These are phyloP conservation scores for Tangara arthus DNA, from an alignment of 2,797 vertebrate species.

Conservation along the genomic window DNA sequence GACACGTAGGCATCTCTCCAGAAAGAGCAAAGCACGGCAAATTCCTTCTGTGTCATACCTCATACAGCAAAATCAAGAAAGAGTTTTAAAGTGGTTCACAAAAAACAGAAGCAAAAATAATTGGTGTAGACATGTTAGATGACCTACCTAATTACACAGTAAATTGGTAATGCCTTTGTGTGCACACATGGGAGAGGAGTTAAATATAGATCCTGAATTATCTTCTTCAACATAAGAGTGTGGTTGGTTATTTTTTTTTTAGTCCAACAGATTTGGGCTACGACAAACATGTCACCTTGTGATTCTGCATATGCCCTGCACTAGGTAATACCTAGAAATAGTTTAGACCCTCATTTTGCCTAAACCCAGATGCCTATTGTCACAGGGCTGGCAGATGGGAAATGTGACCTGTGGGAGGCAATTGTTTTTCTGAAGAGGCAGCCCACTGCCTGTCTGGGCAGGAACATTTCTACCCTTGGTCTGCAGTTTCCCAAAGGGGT, in stretches of 20 bases:
- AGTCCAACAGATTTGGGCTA: not conserved
- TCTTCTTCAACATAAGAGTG: not conserved
- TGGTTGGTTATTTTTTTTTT: not conserved
- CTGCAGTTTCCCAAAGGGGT: not conserved
- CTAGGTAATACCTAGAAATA: not conserved
- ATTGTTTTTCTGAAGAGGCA: not conserved
- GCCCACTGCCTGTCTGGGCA: not conserved
- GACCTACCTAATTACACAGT: not conserved
- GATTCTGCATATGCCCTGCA: accelerated
- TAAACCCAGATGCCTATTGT: not conserved
- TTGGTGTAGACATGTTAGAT: not conserved
- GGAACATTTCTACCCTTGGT: not conserved
- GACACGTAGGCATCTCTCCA: not conserved
- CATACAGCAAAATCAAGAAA: not conserved
- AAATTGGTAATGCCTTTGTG: not conserved
- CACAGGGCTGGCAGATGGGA: not conserved
- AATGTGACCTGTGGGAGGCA: accelerated
- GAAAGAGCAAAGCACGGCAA: not conserved
- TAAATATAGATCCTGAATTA: not conserved
- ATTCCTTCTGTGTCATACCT: not conserved
- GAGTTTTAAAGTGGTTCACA: not conserved
- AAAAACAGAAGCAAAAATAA: not conserved
- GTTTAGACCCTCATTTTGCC: not conserved
- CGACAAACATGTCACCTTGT: accelerated
- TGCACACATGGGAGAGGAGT: not conserved